phyloP scores from a whole-genome alignment of 2,888 invertebrate species.

The Calliphora vomitoria region DNA sequence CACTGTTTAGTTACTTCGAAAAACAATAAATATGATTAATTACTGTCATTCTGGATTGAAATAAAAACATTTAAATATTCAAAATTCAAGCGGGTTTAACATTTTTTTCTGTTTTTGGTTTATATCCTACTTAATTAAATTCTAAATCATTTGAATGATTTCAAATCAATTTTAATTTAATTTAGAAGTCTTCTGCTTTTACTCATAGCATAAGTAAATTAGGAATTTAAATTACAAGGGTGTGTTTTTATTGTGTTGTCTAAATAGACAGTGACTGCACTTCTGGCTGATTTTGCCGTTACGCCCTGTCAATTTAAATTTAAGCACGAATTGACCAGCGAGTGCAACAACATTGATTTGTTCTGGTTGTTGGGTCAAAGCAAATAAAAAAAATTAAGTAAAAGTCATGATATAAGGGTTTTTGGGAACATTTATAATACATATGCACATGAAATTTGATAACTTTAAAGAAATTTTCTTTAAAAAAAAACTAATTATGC shows the following conservation, averaged over 20 bases:
- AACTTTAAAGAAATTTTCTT: no score
- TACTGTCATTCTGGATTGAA: background rate
- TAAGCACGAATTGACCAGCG: constrained; percentile 22
- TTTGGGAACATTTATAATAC: no score
- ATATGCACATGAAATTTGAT: no score
- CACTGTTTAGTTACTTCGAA: no score
- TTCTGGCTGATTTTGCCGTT: constrained; percentile 32
- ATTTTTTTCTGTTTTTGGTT: background rate
- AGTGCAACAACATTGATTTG: constrained; percentile 44
- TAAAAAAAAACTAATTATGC: no score
- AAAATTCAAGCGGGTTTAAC: constrained; percentile 47
- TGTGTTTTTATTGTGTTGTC: constrained; percentile 29
- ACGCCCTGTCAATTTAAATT: constrained; percentile 65
- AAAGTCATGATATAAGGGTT: background rate
- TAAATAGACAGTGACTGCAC: constrained; percentile 30
- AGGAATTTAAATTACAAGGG: constrained; percentile 10
- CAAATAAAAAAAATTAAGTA: background rate
- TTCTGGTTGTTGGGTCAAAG: constrained; percentile 49
- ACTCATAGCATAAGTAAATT: background rate
- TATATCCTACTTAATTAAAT: constrained; percentile 20
- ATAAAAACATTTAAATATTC: background rate
- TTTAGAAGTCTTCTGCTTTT: constrained; percentile 13
- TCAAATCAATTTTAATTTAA: constrained; percentile 57
- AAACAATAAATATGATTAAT: background rate
- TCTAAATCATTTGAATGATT: constrained; percentile 31